Evolutionary conservation across 2,113 vertebrate genomes (phyloP), one percentile per base, ranked within the genome.

Genomic region (Bolborhynchus lineola): DNA sequence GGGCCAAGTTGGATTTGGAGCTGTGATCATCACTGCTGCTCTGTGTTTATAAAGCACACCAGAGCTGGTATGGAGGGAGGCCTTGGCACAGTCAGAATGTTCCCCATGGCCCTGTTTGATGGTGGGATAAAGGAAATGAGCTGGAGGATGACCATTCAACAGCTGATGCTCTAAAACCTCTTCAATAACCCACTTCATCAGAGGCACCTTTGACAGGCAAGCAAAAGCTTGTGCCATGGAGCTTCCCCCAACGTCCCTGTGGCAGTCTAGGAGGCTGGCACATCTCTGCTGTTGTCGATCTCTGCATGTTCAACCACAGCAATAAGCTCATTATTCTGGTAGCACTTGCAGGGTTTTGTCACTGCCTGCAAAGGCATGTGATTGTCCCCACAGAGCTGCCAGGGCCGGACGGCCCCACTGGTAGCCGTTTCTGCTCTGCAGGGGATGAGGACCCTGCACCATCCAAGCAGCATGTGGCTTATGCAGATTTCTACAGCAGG

Each of bases 371-470:
- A 41, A 70, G 41, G 21, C 7, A 4, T 11, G 14, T 21, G 25
- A 7, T 42, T 57, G 35, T 53, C 64, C 41, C 26, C 49, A 24
- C 0, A 1, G 49, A 84, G 31, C 57, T 26, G 7, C 53, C 41
- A 44, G 25, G 1, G 2, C n/a, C 25, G 1, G 0, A 11, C 1
- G 1, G 50, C 28, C 26, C 28, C 1, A 0, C 62, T 2, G 1
- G 50, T 31, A 24, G 11, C 33, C 2, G 0, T 42, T 92, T 44
- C 68, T 85, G 53, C 59, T 78, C 16, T 17, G 8, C 44, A 63
- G 10, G 8, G 47, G 37, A 7, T 46, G 15, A 29, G 39, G 49
- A 47, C 65, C 35, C 26, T 75, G 50, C 50, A n/a, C n/a, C 59
- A 39, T 29, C 35, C 41, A 26, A 5, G 11, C 16, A 81, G 21